Evolutionary conservation across 1,140 invertebrate species (phyloP), one percentile per base, ranked within the genome.

Genomic region (Epicauta chinensis): DNA sequence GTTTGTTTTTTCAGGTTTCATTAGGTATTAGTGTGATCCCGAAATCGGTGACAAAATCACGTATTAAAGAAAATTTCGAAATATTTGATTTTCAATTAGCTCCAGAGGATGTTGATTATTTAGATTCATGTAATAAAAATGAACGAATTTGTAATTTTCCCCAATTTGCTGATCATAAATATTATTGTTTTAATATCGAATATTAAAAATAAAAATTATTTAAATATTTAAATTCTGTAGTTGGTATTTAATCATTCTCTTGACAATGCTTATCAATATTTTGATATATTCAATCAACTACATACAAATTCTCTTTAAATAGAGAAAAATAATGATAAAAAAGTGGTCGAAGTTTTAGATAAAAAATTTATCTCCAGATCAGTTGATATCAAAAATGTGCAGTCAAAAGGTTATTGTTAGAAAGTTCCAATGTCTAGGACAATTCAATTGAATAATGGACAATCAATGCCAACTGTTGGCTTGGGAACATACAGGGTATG

Each of bases 401-500:
- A n/a, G n/a, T n/a, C n/a, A n/a, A n/a, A n/a, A n/a, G n/a, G n/a
- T n/a, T n/a, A n/a, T n/a, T n/a, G n/a, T n/a, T n/a, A n/a, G n/a
- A n/a, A n/a, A n/a, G n/a, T n/a, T n/a, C n/a, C n/a, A 46, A 46
- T 46, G 45, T 12, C 11, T 2, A 51, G 47, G 51, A 68, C 51
- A 10, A 52, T 79, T 30, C 76, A 69, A 58, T 66, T 84, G 15
- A 76, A 72, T 51, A 77, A 77, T 73, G 81, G 80, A 10, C 44
- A 61, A 45, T 63, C 77, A 59, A 77, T 86, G 53, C 83, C 84
- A 3, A 66, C 78, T 10, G 58, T 86, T 60, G 85, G 83, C 2
- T 68, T 87, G 0, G 85, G 85, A 31, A 87, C 85, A 1, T 87
- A 82, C 76, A 79, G 80, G 59, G 81, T 81, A 71, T 73, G 63